Conservation (phyloP, 35 echinoderm and acorn worm species). For the Apostichopus parvimensis region DNA sequence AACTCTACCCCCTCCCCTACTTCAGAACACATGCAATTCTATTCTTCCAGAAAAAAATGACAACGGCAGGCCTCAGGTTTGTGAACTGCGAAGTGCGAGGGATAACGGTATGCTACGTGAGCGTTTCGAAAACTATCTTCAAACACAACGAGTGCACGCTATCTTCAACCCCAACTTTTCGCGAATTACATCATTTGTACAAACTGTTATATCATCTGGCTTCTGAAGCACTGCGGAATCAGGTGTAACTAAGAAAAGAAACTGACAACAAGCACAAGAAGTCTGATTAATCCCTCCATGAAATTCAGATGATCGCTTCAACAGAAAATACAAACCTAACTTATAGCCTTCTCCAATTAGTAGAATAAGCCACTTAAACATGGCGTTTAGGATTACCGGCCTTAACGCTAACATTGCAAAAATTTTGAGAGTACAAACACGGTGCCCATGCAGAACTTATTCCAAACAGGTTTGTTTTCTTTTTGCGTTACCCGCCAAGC, state of each 20-base stretch:
- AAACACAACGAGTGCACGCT: not conserved
- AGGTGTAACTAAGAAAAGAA: no score
- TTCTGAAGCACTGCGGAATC: no score
- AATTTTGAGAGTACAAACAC: not conserved
- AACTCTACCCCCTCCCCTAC: no score
- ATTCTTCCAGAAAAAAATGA: no score
- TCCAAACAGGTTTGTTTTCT: not conserved
- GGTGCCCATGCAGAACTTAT: not conserved
- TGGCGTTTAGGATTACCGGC: not conserved
- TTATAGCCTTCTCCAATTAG: not conserved
- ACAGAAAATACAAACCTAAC: not conserved
- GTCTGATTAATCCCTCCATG: no score
- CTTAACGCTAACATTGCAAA: not conserved
- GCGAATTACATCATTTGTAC: slow-evolving; percentile 15
- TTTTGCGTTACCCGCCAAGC: no score
- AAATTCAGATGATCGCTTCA: not conserved
- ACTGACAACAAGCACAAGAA: no score
- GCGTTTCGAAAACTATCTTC: no score
- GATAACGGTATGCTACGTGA: no score
- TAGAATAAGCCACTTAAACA: not conserved
- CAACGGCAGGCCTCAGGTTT: not conserved
- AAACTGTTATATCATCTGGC: slow-evolving; percentile 28
- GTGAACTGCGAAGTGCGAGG: no score
- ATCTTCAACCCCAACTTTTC: not conserved
- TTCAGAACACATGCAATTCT: no score